Evolutionary conservation across 2,797 vertebrate species (phyloP).

Genomic region (Bryconaethiops microstoma): DNA sequence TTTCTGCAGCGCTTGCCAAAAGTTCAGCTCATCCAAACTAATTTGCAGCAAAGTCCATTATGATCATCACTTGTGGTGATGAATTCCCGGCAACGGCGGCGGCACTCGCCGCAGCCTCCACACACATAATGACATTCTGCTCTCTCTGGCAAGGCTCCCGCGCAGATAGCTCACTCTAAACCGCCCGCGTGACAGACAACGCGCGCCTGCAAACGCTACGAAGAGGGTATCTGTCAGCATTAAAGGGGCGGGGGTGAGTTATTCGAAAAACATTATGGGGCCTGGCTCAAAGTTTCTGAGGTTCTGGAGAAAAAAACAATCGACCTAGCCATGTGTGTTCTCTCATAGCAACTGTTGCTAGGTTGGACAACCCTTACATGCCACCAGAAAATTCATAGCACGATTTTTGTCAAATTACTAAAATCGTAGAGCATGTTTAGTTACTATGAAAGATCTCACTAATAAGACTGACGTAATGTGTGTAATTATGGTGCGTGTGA

Average conservation of each 20-base stretch:
- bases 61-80: constrained; percentile 84
- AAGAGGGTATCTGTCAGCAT: constrained; percentile 47
- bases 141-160: constrained; percentile 86
- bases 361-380: too few species aligned
- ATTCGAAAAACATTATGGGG: constrained; percentile 25
- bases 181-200: constrained; percentile 66
- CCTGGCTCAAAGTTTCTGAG: neutral
- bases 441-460: too few species aligned
- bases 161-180: constrained; percentile 77
- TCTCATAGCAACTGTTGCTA: too few species aligned
- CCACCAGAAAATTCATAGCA: too few species aligned
- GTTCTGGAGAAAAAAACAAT: neutral
- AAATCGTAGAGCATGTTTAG: too few species aligned
- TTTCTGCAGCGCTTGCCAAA: constrained; percentile 76
- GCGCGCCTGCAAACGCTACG: constrained; percentile 39
- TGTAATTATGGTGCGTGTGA: too few species aligned
- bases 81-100: constrained; percentile 85
- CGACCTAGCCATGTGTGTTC: too few species aligned
- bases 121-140: constrained; percentile 91
- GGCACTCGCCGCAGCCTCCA: constrained; percentile 80
- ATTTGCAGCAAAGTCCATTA: constrained; percentile 91
- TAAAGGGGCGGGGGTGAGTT: constrained; percentile 40
- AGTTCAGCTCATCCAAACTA: constrained; percentile 83
- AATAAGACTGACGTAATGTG: too few species aligned
- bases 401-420: too few species aligned